Percentiles rank a stretch among this genome's conserved stretches.
phyloP scores from a whole-genome alignment of 2,113 vertebrate genomes.

The Todiramphus saurophagus region DNA sequence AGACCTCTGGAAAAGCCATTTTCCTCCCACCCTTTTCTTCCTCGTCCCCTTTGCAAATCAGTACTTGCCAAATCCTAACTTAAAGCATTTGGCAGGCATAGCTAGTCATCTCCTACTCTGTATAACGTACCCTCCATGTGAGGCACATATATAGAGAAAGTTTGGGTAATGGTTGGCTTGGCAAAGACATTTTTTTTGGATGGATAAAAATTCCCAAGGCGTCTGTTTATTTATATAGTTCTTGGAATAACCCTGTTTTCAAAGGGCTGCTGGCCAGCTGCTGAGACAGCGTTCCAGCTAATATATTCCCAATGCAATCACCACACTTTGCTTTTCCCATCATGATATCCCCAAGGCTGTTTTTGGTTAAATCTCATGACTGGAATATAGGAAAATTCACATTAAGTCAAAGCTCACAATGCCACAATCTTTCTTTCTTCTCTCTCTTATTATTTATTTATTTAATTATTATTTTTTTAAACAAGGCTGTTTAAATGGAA shows the following conservation, averaged over 20 bases:
- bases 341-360: conserved; percentile 63
- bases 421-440: neutral
- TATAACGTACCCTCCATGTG: conserved; percentile 42
- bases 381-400: conserved; percentile 67
- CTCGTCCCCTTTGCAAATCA: neutral
- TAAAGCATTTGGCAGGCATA: conserved; percentile 20
- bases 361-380: conserved; percentile 69
- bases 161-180: conserved; percentile 62
- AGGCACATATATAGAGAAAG: conserved; percentile 52
- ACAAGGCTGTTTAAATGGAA: neutral
- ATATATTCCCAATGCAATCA: conserved; percentile 67
- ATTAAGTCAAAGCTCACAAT: conserved; percentile 34
- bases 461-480: neutral
- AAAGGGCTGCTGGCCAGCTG: conserved; percentile 71
- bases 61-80: neutral
- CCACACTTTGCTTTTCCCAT: conserved; percentile 66
- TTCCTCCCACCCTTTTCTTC: neutral
- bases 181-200: conserved; percentile 61
- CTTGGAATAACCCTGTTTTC: conserved; percentile 76
- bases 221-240: conserved; percentile 85
- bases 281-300: conserved; percentile 71
- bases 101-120: neutral
- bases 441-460: neutral
- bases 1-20: conserved; percentile 49
- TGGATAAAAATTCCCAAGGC: conserved; percentile 79